phyloP scores from a whole-genome alignment of 2,113 vertebrate genomes.

The Menura novaehollandiae region DNA sequence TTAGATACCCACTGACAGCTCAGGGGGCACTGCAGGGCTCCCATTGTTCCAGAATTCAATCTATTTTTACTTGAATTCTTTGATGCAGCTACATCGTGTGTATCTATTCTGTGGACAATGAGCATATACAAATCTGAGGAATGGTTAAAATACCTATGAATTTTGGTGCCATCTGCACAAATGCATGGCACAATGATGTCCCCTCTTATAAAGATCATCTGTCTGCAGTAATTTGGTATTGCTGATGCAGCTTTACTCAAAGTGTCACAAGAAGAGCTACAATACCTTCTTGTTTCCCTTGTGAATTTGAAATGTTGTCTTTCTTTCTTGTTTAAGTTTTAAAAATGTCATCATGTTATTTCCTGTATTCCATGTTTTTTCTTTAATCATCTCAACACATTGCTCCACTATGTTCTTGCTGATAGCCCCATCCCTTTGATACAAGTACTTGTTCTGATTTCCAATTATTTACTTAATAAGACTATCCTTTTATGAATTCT shows the following conservation, averaged over 20 bases:
- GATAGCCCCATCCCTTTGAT: not conserved
- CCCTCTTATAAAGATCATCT: not conserved
- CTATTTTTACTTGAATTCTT: not conserved
- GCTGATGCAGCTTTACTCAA: not conserved
- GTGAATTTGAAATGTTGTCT: not conserved
- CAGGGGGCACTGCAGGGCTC: not conserved
- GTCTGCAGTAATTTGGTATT: not conserved
- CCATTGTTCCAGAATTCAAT: not conserved
- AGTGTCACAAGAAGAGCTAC: not conserved
- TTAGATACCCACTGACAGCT: not conserved
- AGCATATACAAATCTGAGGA: not conserved
- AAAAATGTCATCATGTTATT: not conserved
- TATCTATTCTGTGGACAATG: not conserved
- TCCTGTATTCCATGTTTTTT: not conserved
- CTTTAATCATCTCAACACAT: not conserved
- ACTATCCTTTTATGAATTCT: not conserved
- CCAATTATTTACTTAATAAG: not conserved
- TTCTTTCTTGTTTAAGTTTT: not conserved
- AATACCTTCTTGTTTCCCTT: not conserved
- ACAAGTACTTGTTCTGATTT: not conserved
- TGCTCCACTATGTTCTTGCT: not conserved
- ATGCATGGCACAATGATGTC: not conserved
- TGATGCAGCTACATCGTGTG: not conserved
- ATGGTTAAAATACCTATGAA: not conserved
- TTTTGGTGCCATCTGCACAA: not conserved